A percentile compares a stretch with the other conserved stretches of the same genome.
Conservation (phyloP, 2,113 vertebrate genomes). For the Bungarus multicinctus region DNA sequence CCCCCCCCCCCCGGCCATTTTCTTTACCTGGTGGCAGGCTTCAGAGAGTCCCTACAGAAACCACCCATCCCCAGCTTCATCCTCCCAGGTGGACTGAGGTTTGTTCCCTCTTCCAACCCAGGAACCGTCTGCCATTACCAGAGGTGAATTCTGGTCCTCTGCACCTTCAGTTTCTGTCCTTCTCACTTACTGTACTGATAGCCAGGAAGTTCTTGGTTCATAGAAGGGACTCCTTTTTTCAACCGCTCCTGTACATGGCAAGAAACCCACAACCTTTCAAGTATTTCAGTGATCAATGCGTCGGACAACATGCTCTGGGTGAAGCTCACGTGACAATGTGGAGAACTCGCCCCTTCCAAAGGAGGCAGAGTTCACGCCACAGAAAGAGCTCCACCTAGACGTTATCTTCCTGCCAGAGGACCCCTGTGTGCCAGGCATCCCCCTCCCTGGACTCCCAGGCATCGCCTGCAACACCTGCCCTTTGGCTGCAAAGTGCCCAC, state of each 20-base stretch:
- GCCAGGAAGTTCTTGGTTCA: constrained; percentile 65
- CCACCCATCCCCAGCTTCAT: not conserved
- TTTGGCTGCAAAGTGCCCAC: not conserved
- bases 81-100: not conserved
- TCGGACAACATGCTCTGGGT: not conserved
- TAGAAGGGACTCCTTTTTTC: constrained; percentile 80
- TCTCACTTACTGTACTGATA: constrained; percentile 85
- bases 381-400: not conserved
- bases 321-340: not conserved
- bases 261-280: constrained; percentile 1
- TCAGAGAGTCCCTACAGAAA: not conserved
- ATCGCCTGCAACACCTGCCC: not conserved
- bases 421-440: too few relatives aligned
- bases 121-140: not conserved
- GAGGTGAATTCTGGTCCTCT: not conserved
- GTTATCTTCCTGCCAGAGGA: not conserved
- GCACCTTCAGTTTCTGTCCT: not conserved
- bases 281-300: too few relatives aligned
- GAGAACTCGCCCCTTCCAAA: not conserved
- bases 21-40: too few relatives aligned
- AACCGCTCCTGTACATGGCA: constrained; percentile 72
- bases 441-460: not conserved
- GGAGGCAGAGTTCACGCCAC: too few relatives aligned
- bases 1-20: not conserved
- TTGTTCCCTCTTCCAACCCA: not conserved